Evolutionary conservation across 2,888 invertebrate species (phyloP), one percentile per base, ranked within the genome.

Genomic region (Stenchaetothrips biformis): DNA sequence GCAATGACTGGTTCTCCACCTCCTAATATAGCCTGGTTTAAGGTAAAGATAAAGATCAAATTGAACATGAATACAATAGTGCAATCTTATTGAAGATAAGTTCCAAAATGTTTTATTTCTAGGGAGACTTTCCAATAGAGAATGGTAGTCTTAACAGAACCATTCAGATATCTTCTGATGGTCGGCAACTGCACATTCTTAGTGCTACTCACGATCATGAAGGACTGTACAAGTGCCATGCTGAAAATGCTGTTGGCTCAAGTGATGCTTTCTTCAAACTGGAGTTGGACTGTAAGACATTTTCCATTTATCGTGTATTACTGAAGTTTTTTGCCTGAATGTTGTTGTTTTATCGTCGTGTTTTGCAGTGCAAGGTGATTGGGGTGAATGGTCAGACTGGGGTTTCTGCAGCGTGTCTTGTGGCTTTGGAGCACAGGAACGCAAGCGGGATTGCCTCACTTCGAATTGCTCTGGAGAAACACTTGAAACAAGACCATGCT

Each of bases 21-120:
- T 80, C 91, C 92, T 2, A 86, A 86, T 53, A 90, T 92, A 81
- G 87, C 86, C 37, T 92, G 92, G 92, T 87, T 89, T 81, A 90
- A 91, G 86, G 90, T 91, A 84, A 80, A 81, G 79, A 48, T n/a
- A 80, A 80, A 48, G 59, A 81, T 16, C 81, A 81, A 59, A 74
- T 83, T 18, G 16, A 80, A n/a, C 47, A n/a, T 18, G 77, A 48
- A 80, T 27, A 47, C 79, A 80, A 11, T 27, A 48, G 77, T 53
- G 21, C 13, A 11, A 6, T 48, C 25, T 67, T 18, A 2, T 25
- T 4, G 7, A 49, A 37, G 27, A 62, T 48, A 21, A 49, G 16
- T 67, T 18, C 48, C 49, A 79, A 77, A 78, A 7, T 47, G 11
- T 48, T 62, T 79, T 78, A 2, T 80, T 74, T 67, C 79, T 81